Evolutionary conservation across 2,888 invertebrate genomes (phyloP), one percentile per base, ranked within the genome.

Genomic region (Melangyna quadrimaculata): DNA sequence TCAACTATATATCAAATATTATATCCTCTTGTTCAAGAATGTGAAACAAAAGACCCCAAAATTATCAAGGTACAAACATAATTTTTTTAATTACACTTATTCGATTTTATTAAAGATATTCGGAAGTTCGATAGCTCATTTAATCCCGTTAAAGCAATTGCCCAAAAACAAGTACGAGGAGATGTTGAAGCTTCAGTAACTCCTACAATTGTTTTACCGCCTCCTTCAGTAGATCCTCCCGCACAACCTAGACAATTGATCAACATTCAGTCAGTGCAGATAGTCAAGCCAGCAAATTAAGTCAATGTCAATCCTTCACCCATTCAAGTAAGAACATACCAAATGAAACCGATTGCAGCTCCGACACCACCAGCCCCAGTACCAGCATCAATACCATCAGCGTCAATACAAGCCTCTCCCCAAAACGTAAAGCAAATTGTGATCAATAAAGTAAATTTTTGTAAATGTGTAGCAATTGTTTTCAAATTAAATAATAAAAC

Each of bases 1-100:
- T 96, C 97, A 91, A 96, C 97, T 24, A 97, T 98, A 82, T 96
- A 97, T 90, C 99, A 99, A 93, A 97, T 99, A 89, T 93, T 99
- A 78, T 98, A 98, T 92, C 99, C 99, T 0, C 94, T 99, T 88
- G 97, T 99, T 37, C 97, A 99, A 93, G 99, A 98, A 90, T 99
- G 99, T 93, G 98, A 99, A 92, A 98, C 98, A 29, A 98, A 98
- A 93, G 98, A 98, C 92, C 94, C 97, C 69, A 98, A 98, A 93
- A 96, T 99, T 89, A 98, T 98, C 69, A 97, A 96, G 95, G 97
- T 97, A 92, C 19, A 48, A n/a, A n/a, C n/a, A n/a, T n/a, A n/a
- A n/a, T n/a, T n/a, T n/a, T n/a, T n/a, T n/a, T n/a, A n/a, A n/a
- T n/a, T n/a, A n/a, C n/a, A n/a, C n/a, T n/a, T n/a, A n/a, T n/a